phyloP scores from a whole-genome alignment of 2,113 vertebrate genomes.

The Sapayoa aenigma region DNA sequence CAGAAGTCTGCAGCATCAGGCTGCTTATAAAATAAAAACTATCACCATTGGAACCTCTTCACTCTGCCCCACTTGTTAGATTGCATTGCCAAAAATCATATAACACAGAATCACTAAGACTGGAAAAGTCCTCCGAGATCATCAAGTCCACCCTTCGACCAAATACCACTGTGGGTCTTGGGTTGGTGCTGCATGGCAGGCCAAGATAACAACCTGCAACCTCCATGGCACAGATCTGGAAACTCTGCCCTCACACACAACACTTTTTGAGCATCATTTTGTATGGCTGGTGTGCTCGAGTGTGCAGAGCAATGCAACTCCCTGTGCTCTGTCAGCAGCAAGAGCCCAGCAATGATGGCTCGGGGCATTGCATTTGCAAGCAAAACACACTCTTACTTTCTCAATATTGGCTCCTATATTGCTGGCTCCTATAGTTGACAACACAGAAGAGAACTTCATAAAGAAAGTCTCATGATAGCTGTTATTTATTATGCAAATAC shows the following conservation, averaged over 20 bases:
- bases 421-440: conserved; percentile 67
- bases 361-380: conserved; percentile 34
- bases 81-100: background rate
- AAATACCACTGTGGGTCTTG: too few species aligned
- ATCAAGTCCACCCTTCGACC: accelerated
- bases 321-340: background rate
- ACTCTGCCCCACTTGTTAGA: background rate
- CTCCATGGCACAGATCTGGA: background rate
- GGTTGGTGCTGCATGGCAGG: background rate
- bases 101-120: background rate
- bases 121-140: background rate
- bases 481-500: conserved; percentile 80
- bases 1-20: accelerated
- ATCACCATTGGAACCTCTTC: background rate
- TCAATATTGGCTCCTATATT: conserved; percentile 71
- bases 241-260: background rate
- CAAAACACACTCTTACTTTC: conserved; percentile 64
- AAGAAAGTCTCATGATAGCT: conserved; percentile 78
- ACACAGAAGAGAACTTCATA: conserved; percentile 74
- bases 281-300: background rate
- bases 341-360: conserved; percentile 3
- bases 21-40: background rate
- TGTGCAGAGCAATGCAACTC: background rate
- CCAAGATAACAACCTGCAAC: background rate
- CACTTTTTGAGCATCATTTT: background rate